Evolutionary conservation across 35 echinoderm and acorn worm genomes (phyloP).

Genomic region (Heliocidaris tuberculata): DNA sequence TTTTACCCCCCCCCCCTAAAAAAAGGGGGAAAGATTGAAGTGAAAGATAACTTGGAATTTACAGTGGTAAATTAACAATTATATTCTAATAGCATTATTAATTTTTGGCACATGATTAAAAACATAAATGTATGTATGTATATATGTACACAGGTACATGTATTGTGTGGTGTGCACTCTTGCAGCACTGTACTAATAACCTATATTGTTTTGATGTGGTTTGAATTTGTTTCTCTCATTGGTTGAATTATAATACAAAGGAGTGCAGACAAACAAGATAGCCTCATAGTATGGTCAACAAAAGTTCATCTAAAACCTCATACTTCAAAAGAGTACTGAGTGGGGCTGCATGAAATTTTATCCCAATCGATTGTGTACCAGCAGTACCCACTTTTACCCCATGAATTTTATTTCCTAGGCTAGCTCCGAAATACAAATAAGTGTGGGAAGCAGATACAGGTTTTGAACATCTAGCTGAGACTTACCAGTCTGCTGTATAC

Average conservation of each 20-base stretch:
- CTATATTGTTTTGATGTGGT: not conserved
- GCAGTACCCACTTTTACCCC: too few relatives aligned
- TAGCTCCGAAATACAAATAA: too few relatives aligned
- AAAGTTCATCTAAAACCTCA: not conserved
- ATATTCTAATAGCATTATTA: too few relatives aligned
- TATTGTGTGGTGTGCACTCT: not conserved
- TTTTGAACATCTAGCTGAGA: too few relatives aligned
- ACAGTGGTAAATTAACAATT: not conserved
- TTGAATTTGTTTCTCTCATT: not conserved
- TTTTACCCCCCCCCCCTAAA: too few relatives aligned
- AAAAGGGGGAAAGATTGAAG: too few relatives aligned
- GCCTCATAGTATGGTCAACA: not conserved
- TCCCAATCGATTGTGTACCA: too few relatives aligned
- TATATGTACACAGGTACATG: not conserved
- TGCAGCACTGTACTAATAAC: not conserved
- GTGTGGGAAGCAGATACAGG: too few relatives aligned
- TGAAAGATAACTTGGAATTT: too few relatives aligned
- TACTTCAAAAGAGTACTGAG: not conserved
- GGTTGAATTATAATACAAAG: not conserved
- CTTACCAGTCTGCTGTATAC: too few relatives aligned
- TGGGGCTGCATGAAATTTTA: too few relatives aligned
- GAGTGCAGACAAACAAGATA: not conserved
- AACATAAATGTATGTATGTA: not conserved
- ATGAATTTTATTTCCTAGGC: too few relatives aligned
- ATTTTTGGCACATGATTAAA: not conserved